A percentile compares a stretch with the other conserved stretches of the same genome.
Conservation (phyloP, 2,797 vertebrate species). For the Megaceryle alcyon region DNA sequence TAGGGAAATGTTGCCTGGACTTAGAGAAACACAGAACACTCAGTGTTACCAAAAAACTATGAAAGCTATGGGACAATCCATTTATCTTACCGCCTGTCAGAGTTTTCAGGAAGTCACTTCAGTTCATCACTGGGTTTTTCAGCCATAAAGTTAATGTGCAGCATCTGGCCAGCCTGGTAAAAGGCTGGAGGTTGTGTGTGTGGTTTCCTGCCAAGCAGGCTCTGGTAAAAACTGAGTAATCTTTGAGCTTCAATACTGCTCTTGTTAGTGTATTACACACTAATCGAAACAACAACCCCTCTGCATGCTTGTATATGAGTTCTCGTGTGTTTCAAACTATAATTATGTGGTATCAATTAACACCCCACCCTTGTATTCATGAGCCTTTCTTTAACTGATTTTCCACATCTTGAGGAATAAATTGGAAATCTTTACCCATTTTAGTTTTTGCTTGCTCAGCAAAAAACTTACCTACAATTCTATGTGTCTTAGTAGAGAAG, state of each 20-base stretch:
- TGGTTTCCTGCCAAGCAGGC: slow-evolving; percentile 36
- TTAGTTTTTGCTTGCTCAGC: slow-evolving; percentile 20
- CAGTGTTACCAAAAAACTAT: background rate
- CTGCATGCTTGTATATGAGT: slow-evolving; percentile 20
- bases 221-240: background rate
- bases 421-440: background rate
- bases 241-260: background rate
- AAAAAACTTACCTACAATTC: background rate
- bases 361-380: background rate
- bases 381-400: slow-evolving; percentile 17
- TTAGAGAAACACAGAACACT: background rate
- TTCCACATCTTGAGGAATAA: background rate
- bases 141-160: background rate
- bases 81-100: background rate
- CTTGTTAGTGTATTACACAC: background rate
- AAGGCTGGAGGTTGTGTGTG: background rate
- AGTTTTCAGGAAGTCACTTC: background rate
- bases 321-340: slow-evolving; percentile 20
- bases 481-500: background rate
- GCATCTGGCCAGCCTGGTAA: slow-evolving; percentile 18
- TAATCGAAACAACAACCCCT: slow-evolving; percentile 11
- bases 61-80: background rate
- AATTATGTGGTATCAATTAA: slow-evolving; percentile 19
- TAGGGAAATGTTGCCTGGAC: background rate
- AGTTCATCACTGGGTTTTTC: background rate